A percentile compares a stretch with the other conserved stretches of the same genome.
Evolutionary conservation across 2,888 invertebrate species (phyloP).

Genomic region (Lithosia quadra): DNA sequence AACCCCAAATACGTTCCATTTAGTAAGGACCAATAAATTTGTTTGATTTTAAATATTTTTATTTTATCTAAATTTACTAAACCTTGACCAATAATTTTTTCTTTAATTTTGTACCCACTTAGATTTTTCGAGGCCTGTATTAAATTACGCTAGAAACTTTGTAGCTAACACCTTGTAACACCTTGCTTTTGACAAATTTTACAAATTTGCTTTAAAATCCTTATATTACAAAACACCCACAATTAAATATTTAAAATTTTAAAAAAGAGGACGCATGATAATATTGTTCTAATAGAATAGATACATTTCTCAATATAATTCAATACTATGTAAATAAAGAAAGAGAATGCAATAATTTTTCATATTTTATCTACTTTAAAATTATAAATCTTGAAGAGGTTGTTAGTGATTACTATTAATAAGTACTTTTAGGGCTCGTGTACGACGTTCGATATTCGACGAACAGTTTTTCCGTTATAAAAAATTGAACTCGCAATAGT

Average conservation of each 20-base stretch:
- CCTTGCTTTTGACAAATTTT: slow-evolving; percentile 69
- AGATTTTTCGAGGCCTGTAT: slow-evolving; percentile 74
- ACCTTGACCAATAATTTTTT: slow-evolving; percentile 73
- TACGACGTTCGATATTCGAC: slow-evolving; percentile 8
- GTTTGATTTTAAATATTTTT: slow-evolving; percentile 58
- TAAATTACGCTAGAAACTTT: slow-evolving; percentile 68
- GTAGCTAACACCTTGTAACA: slow-evolving; percentile 69
- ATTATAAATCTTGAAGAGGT: slow-evolving; percentile 59
- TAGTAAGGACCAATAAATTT: slow-evolving; percentile 73
- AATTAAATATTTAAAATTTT: slow-evolving; percentile 47
- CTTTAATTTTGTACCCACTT: slow-evolving; percentile 64
- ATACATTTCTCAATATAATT: slow-evolving; percentile 63
- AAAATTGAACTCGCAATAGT: slow-evolving; percentile 7
- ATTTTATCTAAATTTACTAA: slow-evolving; percentile 63
- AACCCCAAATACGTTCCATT: slow-evolving; percentile 59
- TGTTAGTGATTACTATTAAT: slow-evolving; percentile 63
- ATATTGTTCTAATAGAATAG: slow-evolving; percentile 62
- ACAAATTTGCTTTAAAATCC: slow-evolving; percentile 69
- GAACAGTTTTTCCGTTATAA: not conserved
- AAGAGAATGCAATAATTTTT: slow-evolving; percentile 82
- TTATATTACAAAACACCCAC: slow-evolving; percentile 56
- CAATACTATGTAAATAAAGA: slow-evolving; percentile 75
- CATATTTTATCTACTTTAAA: slow-evolving; percentile 73
- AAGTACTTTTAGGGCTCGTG: slow-evolving; percentile 55
- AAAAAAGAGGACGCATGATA: slow-evolving; percentile 46